Conservation (phyloP, 2,888 invertebrate species). For the Megaustenia siamemsis region DNA sequence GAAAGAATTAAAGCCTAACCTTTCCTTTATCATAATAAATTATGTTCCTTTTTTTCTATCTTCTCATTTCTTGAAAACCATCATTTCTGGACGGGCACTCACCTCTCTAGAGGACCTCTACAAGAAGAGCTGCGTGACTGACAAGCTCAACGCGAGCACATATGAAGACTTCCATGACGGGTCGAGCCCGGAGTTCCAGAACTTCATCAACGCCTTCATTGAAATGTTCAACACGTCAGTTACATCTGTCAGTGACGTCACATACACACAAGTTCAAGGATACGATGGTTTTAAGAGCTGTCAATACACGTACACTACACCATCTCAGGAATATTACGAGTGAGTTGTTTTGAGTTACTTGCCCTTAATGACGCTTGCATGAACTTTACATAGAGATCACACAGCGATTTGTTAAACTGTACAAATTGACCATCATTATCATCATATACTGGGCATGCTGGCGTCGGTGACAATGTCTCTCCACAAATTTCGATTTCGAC, state of each 20-base stretch:
- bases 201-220: slow-evolving; percentile 6
- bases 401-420: no score
- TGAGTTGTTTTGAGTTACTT: slow-evolving; percentile 8
- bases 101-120: slow-evolving; percentile 20
- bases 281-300: slow-evolving; percentile 28
- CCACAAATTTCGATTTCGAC: no score
- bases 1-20: no score
- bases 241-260: background rate
- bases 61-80: no score
- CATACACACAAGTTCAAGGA: background rate
- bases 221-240: background rate
- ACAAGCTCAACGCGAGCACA: background rate
- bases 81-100: no score
- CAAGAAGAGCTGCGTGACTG: slow-evolving; percentile 27
- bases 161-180: slow-evolving; percentile 26
- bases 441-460: no score
- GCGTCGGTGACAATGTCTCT: no score
- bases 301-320: slow-evolving; percentile 15
- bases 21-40: no score
- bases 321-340: slow-evolving; percentile 48
- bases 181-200: background rate
- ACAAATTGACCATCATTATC: no score
- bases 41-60: no score
- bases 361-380: no score
- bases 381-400: no score